phyloP scores from a whole-genome alignment of 2,113 vertebrate species.

The Odontophorus gujanensis region DNA sequence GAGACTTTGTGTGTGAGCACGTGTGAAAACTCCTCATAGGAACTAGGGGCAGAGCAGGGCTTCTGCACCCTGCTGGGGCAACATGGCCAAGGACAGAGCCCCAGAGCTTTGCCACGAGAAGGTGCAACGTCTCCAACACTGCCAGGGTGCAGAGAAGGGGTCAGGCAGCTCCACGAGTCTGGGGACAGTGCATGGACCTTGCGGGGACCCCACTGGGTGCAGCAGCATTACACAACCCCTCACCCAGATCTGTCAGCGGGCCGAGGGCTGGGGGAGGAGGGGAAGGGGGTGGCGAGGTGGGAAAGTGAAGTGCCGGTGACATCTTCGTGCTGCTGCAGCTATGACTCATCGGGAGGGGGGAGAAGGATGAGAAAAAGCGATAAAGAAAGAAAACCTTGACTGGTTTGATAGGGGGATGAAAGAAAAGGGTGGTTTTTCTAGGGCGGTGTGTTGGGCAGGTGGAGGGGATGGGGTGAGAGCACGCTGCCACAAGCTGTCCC shows the following conservation, averaged over 20 bases:
- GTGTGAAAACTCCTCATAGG: background rate
- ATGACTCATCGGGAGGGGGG: slow-evolving; percentile 31
- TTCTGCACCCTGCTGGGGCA: background rate
- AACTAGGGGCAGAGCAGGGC: fast-evolving
- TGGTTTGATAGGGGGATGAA: slow-evolving; percentile 28
- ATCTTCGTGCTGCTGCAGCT: slow-evolving; percentile 54
- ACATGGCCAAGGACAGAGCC: background rate
- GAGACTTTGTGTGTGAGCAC: fast-evolving
- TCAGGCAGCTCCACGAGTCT: fast-evolving
- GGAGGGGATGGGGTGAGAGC: background rate
- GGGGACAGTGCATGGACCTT: background rate
- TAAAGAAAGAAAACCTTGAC: slow-evolving; percentile 36
- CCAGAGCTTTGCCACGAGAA: background rate
- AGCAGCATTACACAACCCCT: slow-evolving; percentile 27
- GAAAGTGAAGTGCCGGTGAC: slow-evolving; percentile 27
- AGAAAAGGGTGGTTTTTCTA: slow-evolving; percentile 32
- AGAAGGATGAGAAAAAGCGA: slow-evolving; percentile 26
- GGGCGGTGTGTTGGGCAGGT: background rate
- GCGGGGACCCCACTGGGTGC: background rate
- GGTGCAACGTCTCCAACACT: background rate
- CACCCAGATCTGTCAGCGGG: slow-evolving; percentile 54
- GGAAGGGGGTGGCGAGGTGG: slow-evolving; percentile 57
- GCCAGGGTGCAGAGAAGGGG: background rate
- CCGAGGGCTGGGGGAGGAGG: slow-evolving; percentile 44
- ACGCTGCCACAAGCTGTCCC: background rate